phyloP scores from a whole-genome alignment of 2,888 invertebrate species.

The Syritta pipiens region DNA sequence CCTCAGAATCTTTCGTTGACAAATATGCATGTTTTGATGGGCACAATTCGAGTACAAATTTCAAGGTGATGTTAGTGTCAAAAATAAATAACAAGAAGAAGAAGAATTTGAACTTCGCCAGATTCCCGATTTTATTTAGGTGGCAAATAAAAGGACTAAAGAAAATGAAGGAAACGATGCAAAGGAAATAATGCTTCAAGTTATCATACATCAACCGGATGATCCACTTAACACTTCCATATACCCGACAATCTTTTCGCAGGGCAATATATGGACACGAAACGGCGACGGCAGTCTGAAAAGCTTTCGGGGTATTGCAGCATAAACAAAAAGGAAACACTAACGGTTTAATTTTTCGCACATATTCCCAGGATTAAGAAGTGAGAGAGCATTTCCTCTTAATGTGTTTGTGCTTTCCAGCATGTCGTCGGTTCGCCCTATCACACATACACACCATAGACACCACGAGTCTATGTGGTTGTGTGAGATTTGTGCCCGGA shows the following conservation, averaged over 20 bases:
- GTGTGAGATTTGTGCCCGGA: slow-evolving; percentile 23
- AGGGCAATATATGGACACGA: slow-evolving; percentile 41
- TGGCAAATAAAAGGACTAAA: no score
- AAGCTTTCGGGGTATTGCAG: slow-evolving; percentile 24
- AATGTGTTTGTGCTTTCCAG: slow-evolving; percentile 43
- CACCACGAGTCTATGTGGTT: no score
- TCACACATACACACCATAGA: not conserved
- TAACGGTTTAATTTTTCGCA: slow-evolving; percentile 22
- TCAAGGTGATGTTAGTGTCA: no score
- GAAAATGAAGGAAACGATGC: no score
- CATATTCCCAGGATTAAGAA: slow-evolving; percentile 1
- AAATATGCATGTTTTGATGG: no score
- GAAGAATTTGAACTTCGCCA: no score
- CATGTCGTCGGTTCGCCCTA: not conserved
- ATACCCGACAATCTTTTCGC: slow-evolving; percentile 4
- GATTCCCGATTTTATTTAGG: no score
- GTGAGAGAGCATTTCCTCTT: slow-evolving; percentile 12
- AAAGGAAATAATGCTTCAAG: slow-evolving; percentile 37
- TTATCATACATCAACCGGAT: slow-evolving; percentile 47
- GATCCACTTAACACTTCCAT: slow-evolving; percentile 46
- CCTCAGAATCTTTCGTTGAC: no score
- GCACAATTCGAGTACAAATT: no score
- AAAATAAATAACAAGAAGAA: no score
- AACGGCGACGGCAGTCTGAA: slow-evolving; percentile 4
- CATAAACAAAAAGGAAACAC: slow-evolving; percentile 15